These are phyloP conservation scores for Sturnira hondurensis DNA, from an alignment of 2,113 vertebrate genomes.

Conservation along the genomic window DNA sequence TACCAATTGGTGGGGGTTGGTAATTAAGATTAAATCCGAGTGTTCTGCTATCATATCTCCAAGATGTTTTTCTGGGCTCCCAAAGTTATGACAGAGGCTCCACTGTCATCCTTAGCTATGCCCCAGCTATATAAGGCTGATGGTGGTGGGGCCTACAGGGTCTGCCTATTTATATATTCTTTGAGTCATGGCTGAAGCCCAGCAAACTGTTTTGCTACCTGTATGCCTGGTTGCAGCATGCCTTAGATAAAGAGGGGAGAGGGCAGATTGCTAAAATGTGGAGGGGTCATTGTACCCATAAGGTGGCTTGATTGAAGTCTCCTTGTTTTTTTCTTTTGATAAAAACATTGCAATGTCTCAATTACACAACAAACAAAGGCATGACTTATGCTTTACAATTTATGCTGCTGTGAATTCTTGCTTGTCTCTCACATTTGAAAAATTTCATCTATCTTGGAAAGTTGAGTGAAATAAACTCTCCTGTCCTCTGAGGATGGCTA, in stretches of 20 bases:
- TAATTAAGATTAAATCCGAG: not conserved
- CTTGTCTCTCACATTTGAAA: conserved; percentile 32
- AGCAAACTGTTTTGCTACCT: not conserved
- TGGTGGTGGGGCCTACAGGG: not conserved
- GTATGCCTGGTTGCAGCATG: not conserved
- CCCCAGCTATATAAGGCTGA: not conserved
- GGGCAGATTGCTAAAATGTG: not conserved
- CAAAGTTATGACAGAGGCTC: not conserved
- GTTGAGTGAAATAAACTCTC: not conserved
- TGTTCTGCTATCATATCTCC: not conserved
- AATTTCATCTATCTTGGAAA: not conserved
- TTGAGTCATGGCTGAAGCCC: not conserved
- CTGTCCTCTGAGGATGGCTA: not conserved
- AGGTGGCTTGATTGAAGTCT: not conserved
- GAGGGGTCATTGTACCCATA: not conserved
- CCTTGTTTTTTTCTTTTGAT: conserved; percentile 12
- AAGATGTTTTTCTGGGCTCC: not conserved
- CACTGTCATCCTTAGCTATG: not conserved
- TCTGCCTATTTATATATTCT: not conserved
- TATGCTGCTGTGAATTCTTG: conserved; percentile 29
- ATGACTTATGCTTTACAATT: not conserved
- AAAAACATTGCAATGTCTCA: not conserved
- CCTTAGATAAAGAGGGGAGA: not conserved
- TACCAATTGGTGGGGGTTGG: not conserved
- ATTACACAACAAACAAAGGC: not conserved